Evolutionary conservation across 1,140 invertebrate genomes (phyloP).

Genomic region (Chelonus insularis): DNA sequence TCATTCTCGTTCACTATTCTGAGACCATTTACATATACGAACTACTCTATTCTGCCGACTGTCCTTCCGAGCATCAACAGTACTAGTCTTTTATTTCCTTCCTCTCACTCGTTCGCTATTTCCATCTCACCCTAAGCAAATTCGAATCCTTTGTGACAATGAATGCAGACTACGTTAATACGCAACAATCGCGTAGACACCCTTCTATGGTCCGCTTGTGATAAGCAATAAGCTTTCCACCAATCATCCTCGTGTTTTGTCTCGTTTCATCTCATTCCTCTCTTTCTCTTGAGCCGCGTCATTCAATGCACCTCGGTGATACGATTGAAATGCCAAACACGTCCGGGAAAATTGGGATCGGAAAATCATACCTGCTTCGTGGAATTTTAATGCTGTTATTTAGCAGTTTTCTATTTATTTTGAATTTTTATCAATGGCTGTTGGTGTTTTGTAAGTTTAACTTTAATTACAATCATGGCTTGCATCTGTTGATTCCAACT

Average conservation of each 20-base stretch:
- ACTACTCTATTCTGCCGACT: not conserved
- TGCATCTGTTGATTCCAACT: not conserved
- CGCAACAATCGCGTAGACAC: constrained; percentile 28
- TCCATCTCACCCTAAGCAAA: constrained; percentile 4
- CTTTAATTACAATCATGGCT: not conserved
- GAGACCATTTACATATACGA: not conserved
- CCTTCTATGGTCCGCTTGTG: constrained; percentile 8
- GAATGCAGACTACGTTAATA: constrained; percentile 22
- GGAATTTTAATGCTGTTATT: not conserved
- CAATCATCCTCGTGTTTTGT: constrained; percentile 1
- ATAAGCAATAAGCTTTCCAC: constrained; percentile 31
- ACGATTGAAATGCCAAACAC: not conserved
- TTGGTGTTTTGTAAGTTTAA: too few species aligned
- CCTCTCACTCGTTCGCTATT: not conserved
- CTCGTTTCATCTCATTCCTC: not conserved
- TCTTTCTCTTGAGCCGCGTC: not conserved
- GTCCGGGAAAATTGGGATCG: constrained; percentile 4
- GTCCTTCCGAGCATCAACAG: not conserved
- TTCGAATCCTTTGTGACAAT: constrained; percentile 16
- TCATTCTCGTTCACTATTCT: not conserved
- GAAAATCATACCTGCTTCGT: constrained; percentile 4
- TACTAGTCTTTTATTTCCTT: not conserved
- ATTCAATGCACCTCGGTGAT: not conserved
- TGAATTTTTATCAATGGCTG: not conserved
- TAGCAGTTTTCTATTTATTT: not conserved